A percentile compares a stretch with the other conserved stretches of the same genome.
These are phyloP conservation scores for Gymnoscelis rufifasciata DNA, from an alignment of 2,888 invertebrate species.

Conservation along the genomic window DNA sequence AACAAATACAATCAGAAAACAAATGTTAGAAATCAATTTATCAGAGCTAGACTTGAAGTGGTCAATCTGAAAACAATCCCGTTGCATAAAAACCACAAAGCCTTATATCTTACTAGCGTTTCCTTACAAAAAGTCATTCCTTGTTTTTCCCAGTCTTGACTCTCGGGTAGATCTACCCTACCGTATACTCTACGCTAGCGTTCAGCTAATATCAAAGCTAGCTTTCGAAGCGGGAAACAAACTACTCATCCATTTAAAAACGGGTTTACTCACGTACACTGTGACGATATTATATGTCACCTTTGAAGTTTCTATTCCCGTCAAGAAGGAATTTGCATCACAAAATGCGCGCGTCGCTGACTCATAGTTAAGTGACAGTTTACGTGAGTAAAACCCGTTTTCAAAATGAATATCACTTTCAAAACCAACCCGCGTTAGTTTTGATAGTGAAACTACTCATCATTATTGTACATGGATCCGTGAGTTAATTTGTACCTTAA, in stretches of 20 bases:
- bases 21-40: neutral
- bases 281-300: neutral
- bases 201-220: constrained; percentile 32
- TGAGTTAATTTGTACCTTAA: too few relatives aligned
- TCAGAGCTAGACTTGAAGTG: neutral
- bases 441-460: too few relatives aligned
- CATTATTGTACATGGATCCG: too few relatives aligned
- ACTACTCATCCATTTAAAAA: neutral
- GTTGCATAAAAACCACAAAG: neutral
- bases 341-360: too few relatives aligned
- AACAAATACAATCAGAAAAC: too few relatives aligned
- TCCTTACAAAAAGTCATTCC: constrained; percentile 22
- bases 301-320: too few relatives aligned
- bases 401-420: too few relatives aligned
- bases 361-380: too few relatives aligned
- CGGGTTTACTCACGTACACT: too few relatives aligned
- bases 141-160: constrained; percentile 52
- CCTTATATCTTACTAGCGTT: constrained; percentile 20
- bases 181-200: constrained; percentile 53
- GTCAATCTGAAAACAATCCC: neutral
- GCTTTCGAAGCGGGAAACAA: neutral
- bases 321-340: too few relatives aligned
- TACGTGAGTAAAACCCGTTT: too few relatives aligned
- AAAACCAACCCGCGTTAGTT: too few relatives aligned
- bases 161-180: constrained; percentile 37